Percentiles rank a stretch among this genome's conserved stretches.
These are phyloP conservation scores for Coenonympha arcania DNA, from an alignment of 2,888 invertebrate genomes.

Conservation along the genomic window DNA sequence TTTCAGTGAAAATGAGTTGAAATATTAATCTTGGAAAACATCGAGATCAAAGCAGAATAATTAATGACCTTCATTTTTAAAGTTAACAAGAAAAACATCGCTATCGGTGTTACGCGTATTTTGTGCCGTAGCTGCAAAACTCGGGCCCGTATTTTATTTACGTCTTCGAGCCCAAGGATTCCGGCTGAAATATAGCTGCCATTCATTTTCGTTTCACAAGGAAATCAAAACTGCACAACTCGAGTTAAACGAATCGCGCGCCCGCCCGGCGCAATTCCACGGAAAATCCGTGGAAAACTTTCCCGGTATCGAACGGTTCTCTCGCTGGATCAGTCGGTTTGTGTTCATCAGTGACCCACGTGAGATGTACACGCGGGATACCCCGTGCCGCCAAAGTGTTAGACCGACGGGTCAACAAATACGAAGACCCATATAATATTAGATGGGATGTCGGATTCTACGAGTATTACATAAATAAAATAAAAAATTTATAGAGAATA, in stretches of 20 bases:
- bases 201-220: conserved; percentile 13
- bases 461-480: no score
- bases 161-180: conserved; percentile 6
- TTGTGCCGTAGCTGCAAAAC: not conserved
- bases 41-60: no score
- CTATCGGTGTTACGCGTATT: not conserved
- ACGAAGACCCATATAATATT: no score
- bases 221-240: conserved; percentile 17
- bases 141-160: conserved; percentile 7
- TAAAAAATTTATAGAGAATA: no score
- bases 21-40: no score
- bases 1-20: no score
- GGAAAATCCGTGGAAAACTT: conserved; percentile 3
- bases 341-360: not conserved
- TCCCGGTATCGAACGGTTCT: conserved; percentile 7
- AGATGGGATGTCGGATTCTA: no score
- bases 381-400: not conserved
- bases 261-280: conserved; percentile 4
- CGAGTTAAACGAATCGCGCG: conserved; percentile 13
- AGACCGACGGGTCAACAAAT: not conserved
- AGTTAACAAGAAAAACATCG: not conserved
- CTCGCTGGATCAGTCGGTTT: conserved; percentile 8
- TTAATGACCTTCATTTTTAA: no score
- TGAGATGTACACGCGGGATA: not conserved
- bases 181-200: conserved; percentile 11